Conservation (phyloP, 1,140 invertebrate genomes). For the Drosophila arawakana region DNA sequence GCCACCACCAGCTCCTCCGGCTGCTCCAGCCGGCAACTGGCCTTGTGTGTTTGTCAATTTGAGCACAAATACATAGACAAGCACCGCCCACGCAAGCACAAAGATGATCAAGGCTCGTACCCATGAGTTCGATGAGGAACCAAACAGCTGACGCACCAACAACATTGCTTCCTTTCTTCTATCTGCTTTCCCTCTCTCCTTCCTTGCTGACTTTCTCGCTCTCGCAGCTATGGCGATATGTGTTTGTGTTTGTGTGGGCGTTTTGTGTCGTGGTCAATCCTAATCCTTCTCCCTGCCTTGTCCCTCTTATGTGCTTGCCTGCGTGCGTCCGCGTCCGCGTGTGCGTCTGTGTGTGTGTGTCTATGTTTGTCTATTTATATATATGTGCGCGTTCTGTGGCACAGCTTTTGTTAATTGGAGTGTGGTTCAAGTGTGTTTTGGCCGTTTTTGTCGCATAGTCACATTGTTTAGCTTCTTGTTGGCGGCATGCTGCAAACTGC, state of each 20-base stretch:
- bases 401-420: slow-evolving; percentile 34
- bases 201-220: too few species aligned
- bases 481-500: slow-evolving; percentile 8
- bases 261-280: not conserved
- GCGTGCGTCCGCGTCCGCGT: not conserved
- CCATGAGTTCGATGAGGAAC: slow-evolving; percentile 79
- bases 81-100: slow-evolving; percentile 76
- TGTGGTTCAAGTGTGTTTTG: slow-evolving; percentile 17
- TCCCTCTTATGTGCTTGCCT: not conserved
- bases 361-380: not conserved
- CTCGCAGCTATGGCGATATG: too few species aligned
- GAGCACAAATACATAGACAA: slow-evolving; percentile 81
- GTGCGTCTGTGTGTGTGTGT: not conserved
- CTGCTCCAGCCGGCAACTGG: slow-evolving; percentile 7
- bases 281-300: not conserved
- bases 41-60: slow-evolving; percentile 72
- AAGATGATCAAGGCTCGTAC: slow-evolving; percentile 80
- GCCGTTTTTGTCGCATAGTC: slow-evolving; percentile 47
- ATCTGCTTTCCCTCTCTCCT: not conserved
- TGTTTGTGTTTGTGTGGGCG: too few species aligned
- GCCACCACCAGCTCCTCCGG: not conserved
- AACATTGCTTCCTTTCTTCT: slow-evolving; percentile 56
- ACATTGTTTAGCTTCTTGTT: slow-evolving; percentile 36
- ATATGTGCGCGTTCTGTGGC: slow-evolving; percentile 9
- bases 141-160: slow-evolving; percentile 80